Evolutionary conservation across 2,888 invertebrate genomes (phyloP).

Genomic region (Agriotes lineatus): DNA sequence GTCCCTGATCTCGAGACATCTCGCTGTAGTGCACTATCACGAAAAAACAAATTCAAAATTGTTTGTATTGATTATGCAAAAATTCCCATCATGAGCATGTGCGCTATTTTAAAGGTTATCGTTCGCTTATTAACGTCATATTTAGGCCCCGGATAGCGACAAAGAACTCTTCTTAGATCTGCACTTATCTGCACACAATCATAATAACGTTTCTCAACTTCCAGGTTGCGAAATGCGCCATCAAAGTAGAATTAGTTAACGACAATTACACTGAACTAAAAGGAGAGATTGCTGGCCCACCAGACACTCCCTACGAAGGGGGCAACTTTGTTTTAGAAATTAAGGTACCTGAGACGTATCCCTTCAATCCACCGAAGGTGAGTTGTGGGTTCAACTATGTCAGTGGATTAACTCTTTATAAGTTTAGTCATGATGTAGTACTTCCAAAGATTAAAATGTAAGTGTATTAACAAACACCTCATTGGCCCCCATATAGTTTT

Average conservation of each 20-base stretch:
- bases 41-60: slow-evolving; percentile 33
- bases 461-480: too few species aligned
- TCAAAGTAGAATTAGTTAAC: slow-evolving; percentile 90
- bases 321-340: slow-evolving; percentile 95
- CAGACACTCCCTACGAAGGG: slow-evolving; percentile 98
- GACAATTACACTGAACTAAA: slow-evolving; percentile 92
- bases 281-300: slow-evolving; percentile 97
- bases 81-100: slow-evolving; percentile 42
- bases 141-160: slow-evolving; percentile 10
- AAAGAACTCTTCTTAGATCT: neutral
- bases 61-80: slow-evolving; percentile 48
- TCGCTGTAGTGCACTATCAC: slow-evolving; percentile 40
- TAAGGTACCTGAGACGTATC: slow-evolving; percentile 98
- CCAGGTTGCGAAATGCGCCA: slow-evolving; percentile 87
- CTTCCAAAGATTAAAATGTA: too few species aligned
- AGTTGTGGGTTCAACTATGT: too few species aligned
- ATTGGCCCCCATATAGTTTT: too few species aligned
- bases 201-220: slow-evolving; percentile 43
- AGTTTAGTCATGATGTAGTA: too few species aligned
- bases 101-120: slow-evolving; percentile 48
- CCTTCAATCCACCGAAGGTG: slow-evolving; percentile 99
- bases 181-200: neutral
- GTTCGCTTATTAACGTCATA: slow-evolving; percentile 47
- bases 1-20: slow-evolving; percentile 48
- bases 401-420: too few species aligned